Percentiles rank a stretch among this genome's conserved stretches.
These are phyloP conservation scores for Shinisaurus crocodilurus DNA, from an alignment of 2,113 vertebrate species.

Conservation along the genomic window DNA sequence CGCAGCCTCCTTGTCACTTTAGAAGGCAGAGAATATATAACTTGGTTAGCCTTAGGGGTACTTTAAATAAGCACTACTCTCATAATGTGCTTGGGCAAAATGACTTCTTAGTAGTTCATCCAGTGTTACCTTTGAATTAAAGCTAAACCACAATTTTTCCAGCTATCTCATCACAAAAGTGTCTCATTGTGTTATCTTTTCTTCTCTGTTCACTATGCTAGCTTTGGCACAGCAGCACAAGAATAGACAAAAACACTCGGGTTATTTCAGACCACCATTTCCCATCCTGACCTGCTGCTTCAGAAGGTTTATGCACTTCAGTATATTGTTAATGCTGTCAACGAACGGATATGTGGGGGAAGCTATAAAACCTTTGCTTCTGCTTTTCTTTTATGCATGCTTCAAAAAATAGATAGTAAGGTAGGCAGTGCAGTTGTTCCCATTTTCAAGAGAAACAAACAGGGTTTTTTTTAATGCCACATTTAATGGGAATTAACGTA, in stretches of 20 bases:
- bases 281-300: slow-evolving; percentile 35
- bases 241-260: slow-evolving; percentile 26
- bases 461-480: not conserved
- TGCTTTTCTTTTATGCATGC: slow-evolving; percentile 1
- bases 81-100: slow-evolving; percentile 47
- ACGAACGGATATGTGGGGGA: slow-evolving; percentile 22
- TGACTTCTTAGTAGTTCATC: slow-evolving; percentile 38
- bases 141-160: slow-evolving; percentile 43
- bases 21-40: slow-evolving; percentile 45
- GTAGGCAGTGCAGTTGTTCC: slow-evolving; percentile 35
- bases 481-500: not conserved
- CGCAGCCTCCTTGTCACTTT: not conserved
- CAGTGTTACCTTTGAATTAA: slow-evolving; percentile 48
- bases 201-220: slow-evolving; percentile 27
- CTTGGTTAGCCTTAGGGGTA: slow-evolving; percentile 44
- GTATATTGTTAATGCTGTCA: slow-evolving; percentile 41
- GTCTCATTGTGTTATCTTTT: slow-evolving; percentile 44
- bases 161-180: slow-evolving; percentile 31
- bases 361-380: slow-evolving; percentile 32
- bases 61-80: slow-evolving; percentile 49
- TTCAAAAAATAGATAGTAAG: not conserved
- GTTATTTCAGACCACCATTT: slow-evolving; percentile 22
- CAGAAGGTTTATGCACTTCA: not conserved
- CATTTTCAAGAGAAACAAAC: slow-evolving; percentile 33
- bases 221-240: slow-evolving; percentile 20